Evolutionary conservation across 1,140 invertebrate genomes (phyloP), one percentile per base, ranked within the genome.

Genomic region (Drosophila tsacasi): DNA sequence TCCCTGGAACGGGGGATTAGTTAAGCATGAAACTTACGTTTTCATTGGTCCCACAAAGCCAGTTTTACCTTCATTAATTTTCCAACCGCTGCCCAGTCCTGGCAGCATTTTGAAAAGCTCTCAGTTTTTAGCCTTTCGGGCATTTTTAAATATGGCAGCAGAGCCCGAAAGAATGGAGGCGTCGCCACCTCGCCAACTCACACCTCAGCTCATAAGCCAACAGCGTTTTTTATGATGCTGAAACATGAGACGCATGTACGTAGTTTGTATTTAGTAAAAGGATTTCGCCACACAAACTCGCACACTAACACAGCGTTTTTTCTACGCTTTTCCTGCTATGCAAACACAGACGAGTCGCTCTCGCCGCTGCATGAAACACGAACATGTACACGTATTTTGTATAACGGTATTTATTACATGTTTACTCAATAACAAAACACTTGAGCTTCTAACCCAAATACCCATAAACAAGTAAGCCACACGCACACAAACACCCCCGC

Each of bases 351-450:
- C 75, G 74, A 79, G 66, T 40, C 67, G 40, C 66, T 62, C 23
- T 49, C 3, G 46, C 46, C 67, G 61, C 46, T 37, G 44, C 69
- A 73, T 64, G 71, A 37, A 68, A 75, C 81, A 80, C 74, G 74
- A 73, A 78, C 80, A 82, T 78, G 76, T 66, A 83, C 80, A 82
- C 81, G 76, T 80, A 83, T 83, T 83, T 80, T 79, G 76, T 83
- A 80, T 80, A 79, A 72, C 76, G 81, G 82, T 84, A 84, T 84
- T 84, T 84, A 84, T 84, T 80, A 84, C 82, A 84, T 84, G 81
- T 84, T 84, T 84, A 84, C 81, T 84, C 81, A 84, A 84, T 84
- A 84, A 84, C 81, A 84, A 84, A 84, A 79, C 81, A 83, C 81
- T 84, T 84, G 81, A 79, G 81, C 81, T 83, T 84, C 81, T 84